A percentile compares a stretch with the other conserved stretches of the same genome.
phyloP scores from a whole-genome alignment of 1,140 invertebrate species.

The Anastatus disparis region DNA sequence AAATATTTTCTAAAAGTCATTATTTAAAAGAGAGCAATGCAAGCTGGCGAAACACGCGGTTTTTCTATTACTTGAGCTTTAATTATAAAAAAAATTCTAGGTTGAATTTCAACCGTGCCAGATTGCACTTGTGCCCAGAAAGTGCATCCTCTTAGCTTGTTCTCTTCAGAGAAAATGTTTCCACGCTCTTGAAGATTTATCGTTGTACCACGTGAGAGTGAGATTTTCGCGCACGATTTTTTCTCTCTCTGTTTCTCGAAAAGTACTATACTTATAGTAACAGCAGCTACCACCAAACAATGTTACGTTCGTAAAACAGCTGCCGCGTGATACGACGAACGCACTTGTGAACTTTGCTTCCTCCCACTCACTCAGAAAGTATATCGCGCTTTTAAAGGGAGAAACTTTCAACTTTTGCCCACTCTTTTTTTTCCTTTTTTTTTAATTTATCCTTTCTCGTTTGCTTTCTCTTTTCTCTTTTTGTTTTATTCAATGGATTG shows the following conservation, averaged over 20 bases:
- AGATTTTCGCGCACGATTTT: constrained; percentile 3
- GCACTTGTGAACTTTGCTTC: background rate
- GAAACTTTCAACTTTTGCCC: no score
- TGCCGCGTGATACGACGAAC: background rate
- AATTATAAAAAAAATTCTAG: constrained; percentile 27
- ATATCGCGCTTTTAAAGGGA: no score
- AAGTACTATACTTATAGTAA: no score
- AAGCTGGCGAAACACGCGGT: background rate
- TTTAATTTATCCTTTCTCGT: background rate
- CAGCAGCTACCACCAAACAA: no score
- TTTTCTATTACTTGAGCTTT: background rate
- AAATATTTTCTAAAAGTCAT: no score
- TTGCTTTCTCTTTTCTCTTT: background rate
- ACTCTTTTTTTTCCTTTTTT: no score
- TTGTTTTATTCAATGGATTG: background rate
- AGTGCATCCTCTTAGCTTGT: background rate
- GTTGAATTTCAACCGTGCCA: background rate
- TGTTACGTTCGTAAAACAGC: background rate
- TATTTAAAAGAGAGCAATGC: no score
- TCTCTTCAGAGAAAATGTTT: constrained; percentile 15
- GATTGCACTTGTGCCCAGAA: background rate
- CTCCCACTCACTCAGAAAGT: no score
- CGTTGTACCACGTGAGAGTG: background rate
- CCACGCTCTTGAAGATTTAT: constrained; percentile 14
- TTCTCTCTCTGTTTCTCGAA: no score